Base-by-base conservation (phyloP, 2,113 vertebrate genomes). In the Saccopteryx leptura region DNA sequence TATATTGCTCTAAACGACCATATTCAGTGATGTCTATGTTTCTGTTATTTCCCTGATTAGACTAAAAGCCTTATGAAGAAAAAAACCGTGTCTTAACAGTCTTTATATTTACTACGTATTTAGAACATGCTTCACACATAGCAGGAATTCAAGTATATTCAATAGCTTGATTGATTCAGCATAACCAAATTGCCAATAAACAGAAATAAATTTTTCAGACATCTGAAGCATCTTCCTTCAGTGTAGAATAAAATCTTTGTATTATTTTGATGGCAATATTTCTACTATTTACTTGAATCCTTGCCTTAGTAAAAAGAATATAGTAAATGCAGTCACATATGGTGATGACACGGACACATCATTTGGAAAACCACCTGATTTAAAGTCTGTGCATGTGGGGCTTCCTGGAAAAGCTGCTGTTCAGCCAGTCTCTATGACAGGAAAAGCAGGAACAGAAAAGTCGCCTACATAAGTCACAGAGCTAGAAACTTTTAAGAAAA, bases 191-290 rank as follows among this genome's bases (percentile, higher is more conserved):
- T 66, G 28, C 8, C 54, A 66, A 46, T 65, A 65, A 19, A 71
- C 76, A 54, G 31, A 68, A 11, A 31, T 15, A 23, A 75, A 88
- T 54, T 69, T 84, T 88, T n/a, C 60, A 87, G 74, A 82, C 17
- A 75, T 26, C 58, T 60, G 80, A 80, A 68, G 33, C 9, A 56
- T 60, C 58, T 28, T 89, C 31, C 5, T 83, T 83, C 18, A n/a
- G 9, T 28, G 2, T n/a, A 50, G 15, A 79, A 61, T 58, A 19
- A 58, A 63, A 8, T 50, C 46, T 50, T 87, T 80, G 81, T 58
- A 65, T 65, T 81, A 88, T 89, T 76, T 76, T 58, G 18, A 65
- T 92, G n/a, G 52, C 79, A 63, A 14, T 82, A 18, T 69, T 97
- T 90, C 28, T 66, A 52, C 9, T n/a, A 92, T 79, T 71, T 90